Evolutionary conservation across 2,797 vertebrate species (phyloP).

Genomic region (Chrosomus eos): DNA sequence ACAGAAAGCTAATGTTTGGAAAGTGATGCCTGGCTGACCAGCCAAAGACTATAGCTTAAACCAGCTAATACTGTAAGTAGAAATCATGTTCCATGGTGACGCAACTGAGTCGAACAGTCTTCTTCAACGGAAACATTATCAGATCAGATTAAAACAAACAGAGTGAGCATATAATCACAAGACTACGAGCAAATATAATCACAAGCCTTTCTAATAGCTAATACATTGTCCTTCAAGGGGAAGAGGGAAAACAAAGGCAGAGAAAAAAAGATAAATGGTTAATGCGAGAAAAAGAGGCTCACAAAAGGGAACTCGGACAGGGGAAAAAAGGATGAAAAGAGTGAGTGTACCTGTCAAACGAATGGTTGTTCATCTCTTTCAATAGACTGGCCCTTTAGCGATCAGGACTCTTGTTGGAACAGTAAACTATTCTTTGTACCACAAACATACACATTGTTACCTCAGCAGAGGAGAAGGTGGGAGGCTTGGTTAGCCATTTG

Average conservation of each 20-base stretch:
- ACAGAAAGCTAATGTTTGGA: neutral
- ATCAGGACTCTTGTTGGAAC: conserved; percentile 12
- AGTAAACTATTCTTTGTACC: conserved; percentile 32
- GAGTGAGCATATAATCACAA: neutral
- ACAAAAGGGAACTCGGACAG: conserved; percentile 22
- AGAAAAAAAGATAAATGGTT: conserved; percentile 19
- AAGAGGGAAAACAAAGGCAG: conserved; percentile 59
- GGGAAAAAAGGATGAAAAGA: conserved; percentile 34
- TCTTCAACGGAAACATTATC: neutral
- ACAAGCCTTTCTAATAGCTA: conserved; percentile 6
- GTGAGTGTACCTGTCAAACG: conserved; percentile 34
- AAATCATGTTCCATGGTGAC: neutral
- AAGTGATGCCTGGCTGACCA: neutral
- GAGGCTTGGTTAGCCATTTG: conserved; percentile 8
- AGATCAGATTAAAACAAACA: neutral
- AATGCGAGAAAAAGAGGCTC: conserved; percentile 14
- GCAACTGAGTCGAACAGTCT: neutral
- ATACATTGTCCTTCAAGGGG: conserved; percentile 25
- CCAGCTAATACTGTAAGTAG: neutral
- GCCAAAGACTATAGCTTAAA: neutral
- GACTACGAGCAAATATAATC: conserved; percentile 7
- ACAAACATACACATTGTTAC: conserved; percentile 26
- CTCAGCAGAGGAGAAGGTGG: conserved; percentile 16
- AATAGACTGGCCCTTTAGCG: conserved; percentile 18
- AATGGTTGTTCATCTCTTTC: conserved; percentile 10